phyloP scores from a whole-genome alignment of 2,888 invertebrate genomes.

The Sminthurinus aureus region DNA sequence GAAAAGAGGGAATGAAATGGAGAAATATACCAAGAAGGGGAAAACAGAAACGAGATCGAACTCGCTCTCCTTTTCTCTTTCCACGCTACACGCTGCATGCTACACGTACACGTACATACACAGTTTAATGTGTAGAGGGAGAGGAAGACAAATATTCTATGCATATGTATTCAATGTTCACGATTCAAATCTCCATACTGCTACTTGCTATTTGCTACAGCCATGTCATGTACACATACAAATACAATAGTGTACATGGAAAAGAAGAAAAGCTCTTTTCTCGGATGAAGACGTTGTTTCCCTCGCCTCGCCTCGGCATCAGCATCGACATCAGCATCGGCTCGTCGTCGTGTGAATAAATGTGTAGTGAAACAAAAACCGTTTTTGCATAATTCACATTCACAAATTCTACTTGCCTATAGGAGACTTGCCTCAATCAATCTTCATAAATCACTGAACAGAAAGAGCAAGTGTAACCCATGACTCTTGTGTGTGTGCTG shows the following conservation, averaged over 20 bases:
- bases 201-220: background rate
- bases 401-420: constrained; percentile 52
- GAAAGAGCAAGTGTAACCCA: constrained; percentile 32
- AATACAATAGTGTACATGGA: background rate
- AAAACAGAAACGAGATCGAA: constrained; percentile 20
- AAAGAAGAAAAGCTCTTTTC: background rate
- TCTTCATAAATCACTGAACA: constrained; percentile 60
- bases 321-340: background rate
- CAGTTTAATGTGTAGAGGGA: background rate
- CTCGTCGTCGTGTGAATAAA: constrained; percentile 35
- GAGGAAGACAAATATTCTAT: background rate
- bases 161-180: background rate
- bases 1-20: constrained; percentile 12
- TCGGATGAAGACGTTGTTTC: constrained; percentile 30
- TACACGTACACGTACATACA: background rate
- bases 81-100: background rate
- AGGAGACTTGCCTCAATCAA: constrained; percentile 59
- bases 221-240: background rate
- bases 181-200: background rate
- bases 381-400: constrained; percentile 60
- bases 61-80: background rate
- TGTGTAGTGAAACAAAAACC: constrained; percentile 57
- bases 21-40: background rate
- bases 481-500: constrained; percentile 24
- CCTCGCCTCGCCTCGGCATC: background rate